These are phyloP conservation scores for Cydia pomonella DNA, from an alignment of 1,140 invertebrate species.

Conservation along the genomic window DNA sequence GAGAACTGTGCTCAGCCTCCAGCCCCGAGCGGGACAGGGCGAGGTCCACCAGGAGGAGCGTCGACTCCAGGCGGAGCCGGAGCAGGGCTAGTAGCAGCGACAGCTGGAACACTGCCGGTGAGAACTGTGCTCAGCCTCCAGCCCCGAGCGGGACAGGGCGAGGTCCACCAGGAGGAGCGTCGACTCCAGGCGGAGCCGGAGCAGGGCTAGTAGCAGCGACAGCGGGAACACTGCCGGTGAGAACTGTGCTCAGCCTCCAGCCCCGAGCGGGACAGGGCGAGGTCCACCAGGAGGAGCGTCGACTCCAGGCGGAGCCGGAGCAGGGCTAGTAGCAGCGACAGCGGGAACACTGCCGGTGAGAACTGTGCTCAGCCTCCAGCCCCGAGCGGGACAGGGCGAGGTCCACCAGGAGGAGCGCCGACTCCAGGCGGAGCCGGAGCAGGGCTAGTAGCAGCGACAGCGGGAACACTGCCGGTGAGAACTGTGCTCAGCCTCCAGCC, in stretches of 20 bases:
- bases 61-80: constrained; percentile 25
- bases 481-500: constrained; percentile 24
- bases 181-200: constrained; percentile 33
- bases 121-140: not conserved
- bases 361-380: constrained; percentile 15
- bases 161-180: not conserved
- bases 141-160: no score
- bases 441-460: constrained; percentile 36
- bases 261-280: constrained; percentile 19
- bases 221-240: not conserved
- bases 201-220: constrained; percentile 30
- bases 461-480: constrained; percentile 44
- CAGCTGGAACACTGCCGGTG: constrained; percentile 45
- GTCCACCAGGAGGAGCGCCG: constrained; percentile 30
- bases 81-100: constrained; percentile 35
- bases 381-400: constrained; percentile 35
- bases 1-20: not conserved
- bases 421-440: constrained; percentile 28
- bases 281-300: constrained; percentile 28
- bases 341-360: constrained; percentile 44
- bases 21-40: constrained; percentile 38
- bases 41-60: constrained; percentile 24
- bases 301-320: constrained; percentile 30
- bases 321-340: constrained; percentile 36
- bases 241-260: not conserved